Conservation (phyloP, 1,140 invertebrate species). For the Hylaeus volcanicus region DNA sequence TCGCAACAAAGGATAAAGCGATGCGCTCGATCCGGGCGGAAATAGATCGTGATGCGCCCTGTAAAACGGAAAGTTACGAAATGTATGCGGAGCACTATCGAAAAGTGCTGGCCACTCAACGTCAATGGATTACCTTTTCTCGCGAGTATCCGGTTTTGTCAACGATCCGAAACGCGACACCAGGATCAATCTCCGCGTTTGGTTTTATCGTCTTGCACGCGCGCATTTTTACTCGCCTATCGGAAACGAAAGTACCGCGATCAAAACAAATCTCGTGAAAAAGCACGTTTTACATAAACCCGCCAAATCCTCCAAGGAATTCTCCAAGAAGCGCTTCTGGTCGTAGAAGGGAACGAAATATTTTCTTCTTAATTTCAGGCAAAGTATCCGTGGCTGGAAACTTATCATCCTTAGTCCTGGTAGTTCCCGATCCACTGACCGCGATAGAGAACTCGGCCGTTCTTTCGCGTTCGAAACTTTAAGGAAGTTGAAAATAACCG, state of each 20-base stretch:
- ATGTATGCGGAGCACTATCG: slow-evolving; percentile 24
- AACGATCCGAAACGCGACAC: background rate
- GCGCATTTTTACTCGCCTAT: background rate
- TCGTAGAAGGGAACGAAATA: background rate
- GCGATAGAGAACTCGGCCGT: slow-evolving; percentile 1
- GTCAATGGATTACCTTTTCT: slow-evolving; percentile 17
- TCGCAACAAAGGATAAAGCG: background rate
- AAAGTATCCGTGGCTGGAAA: background rate
- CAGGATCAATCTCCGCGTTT: slow-evolving; percentile 2
- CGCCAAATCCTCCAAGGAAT: too few species aligned
- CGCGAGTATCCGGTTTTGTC: slow-evolving; percentile 1
- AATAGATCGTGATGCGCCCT: slow-evolving; percentile 21
- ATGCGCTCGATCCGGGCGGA: slow-evolving; percentile 5
- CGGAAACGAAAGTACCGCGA: too few species aligned
- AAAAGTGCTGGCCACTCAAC: slow-evolving; percentile 21
- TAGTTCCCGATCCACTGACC: background rate
- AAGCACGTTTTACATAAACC: too few species aligned
- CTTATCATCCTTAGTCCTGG: background rate
- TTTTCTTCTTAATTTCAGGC: background rate
- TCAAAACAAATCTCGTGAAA: too few species aligned
- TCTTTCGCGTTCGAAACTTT: background rate
- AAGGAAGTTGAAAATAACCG: background rate
- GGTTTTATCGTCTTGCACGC: background rate
- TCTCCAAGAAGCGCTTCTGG: too few species aligned
- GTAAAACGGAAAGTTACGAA: slow-evolving; percentile 24